Evolutionary conservation across 2,113 vertebrate genomes (phyloP).

Genomic region (Synchiropus splendidus): DNA sequence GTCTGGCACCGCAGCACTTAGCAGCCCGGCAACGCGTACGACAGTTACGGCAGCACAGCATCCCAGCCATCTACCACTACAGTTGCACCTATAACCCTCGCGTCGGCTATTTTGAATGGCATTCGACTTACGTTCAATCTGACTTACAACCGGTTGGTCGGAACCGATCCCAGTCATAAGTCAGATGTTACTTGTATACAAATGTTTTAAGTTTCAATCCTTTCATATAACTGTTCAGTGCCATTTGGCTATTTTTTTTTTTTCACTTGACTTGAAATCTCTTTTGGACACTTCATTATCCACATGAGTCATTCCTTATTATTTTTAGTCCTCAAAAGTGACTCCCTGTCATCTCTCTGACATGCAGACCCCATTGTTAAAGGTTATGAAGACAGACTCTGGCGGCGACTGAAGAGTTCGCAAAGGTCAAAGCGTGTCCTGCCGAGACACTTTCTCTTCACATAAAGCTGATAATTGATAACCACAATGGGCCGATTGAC

Average conservation of each 20-base stretch:
- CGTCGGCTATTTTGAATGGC: no score
- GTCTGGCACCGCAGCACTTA: no score
- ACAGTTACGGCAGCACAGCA: no score
- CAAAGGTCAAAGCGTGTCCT: conserved; percentile 47
- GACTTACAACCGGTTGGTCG: no score
- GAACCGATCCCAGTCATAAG: no score
- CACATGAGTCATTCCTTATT: conserved; percentile 7
- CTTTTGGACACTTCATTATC: not conserved
- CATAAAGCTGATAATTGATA: conserved; percentile 58
- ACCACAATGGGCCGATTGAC: conserved; percentile 58
- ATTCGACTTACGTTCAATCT: no score
- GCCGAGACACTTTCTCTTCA: conserved; percentile 28
- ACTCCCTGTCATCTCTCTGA: conserved; percentile 14
- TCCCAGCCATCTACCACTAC: no score
- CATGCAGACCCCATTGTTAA: conserved; percentile 1
- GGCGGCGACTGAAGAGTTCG: conserved; percentile 11
- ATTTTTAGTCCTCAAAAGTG: conserved; percentile 11
- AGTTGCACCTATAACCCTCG: no score
- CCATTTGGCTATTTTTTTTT: not conserved
- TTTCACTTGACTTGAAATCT: not conserved
- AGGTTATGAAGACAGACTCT: conserved; percentile 11
- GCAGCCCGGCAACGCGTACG: no score
- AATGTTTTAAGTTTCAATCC: no score
- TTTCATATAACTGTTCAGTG: no score
- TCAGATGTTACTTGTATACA: no score